Evolutionary conservation across 2,797 vertebrate species (phyloP).

Genomic region (Glyptemys insculpta): DNA sequence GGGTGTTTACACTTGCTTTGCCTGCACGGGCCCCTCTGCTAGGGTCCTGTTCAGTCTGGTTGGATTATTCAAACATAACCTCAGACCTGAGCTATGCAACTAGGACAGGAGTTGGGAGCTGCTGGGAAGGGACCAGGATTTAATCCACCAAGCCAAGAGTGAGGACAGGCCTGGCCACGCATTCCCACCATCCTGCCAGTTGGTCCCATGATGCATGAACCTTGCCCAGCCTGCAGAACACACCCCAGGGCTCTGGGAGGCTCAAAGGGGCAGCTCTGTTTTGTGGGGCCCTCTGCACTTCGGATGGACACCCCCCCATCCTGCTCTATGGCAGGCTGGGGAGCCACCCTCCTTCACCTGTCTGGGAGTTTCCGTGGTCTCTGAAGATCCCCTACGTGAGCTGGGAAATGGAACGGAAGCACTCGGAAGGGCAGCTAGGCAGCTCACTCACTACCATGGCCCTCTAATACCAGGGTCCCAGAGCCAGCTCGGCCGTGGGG

Average conservation of each 20-base stretch:
- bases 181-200: not conserved
- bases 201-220: not conserved
- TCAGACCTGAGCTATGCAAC: not conserved
- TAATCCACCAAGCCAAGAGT: not conserved
- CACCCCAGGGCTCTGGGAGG: not conserved
- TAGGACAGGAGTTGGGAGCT: not conserved
- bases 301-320: not conserved
- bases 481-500: too few species aligned
- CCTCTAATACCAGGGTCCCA: too few species aligned
- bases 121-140: not conserved
- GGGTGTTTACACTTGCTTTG: too few species aligned
- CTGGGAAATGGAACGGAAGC: too few species aligned
- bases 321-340: too few species aligned
- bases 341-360: too few species aligned
- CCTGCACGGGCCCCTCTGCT: not conserved
- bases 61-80: not conserved
- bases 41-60: not conserved
- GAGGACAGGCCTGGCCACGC: not conserved
- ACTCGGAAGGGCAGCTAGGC: too few species aligned
- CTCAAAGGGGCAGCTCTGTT: not conserved
- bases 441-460: too few species aligned
- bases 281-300: not conserved
- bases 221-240: not conserved
- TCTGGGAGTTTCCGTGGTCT: too few species aligned
- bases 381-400: too few species aligned